A percentile compares a stretch with the other conserved stretches of the same genome.
Conservation (phyloP, 2,888 invertebrate species). For the Helicoverpa assulta region DNA sequence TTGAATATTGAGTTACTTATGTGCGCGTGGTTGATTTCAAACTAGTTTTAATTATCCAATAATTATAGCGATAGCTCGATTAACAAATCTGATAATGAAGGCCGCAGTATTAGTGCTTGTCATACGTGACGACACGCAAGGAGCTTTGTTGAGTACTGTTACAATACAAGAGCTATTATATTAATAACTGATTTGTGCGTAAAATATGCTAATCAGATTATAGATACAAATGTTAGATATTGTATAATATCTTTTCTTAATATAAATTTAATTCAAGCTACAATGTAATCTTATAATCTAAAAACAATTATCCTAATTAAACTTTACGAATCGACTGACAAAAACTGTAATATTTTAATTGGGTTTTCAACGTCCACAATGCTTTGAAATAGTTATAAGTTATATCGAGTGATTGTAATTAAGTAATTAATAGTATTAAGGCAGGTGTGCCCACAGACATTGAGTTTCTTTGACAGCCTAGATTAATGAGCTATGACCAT, state of each 20-base stretch:
- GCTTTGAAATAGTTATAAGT: slow-evolving; percentile 25
- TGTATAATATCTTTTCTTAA: slow-evolving; percentile 1
- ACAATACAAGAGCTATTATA: slow-evolving; percentile 13
- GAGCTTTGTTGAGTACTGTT: slow-evolving; percentile 33
- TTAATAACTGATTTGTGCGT: not conserved
- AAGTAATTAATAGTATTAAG: slow-evolving; percentile 50
- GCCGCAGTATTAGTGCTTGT: slow-evolving; percentile 44
- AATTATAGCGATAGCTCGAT: slow-evolving; percentile 75
- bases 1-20: slow-evolving; percentile 82
- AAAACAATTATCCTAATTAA: slow-evolving; percentile 35
- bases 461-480: slow-evolving; percentile 50
- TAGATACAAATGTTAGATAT: slow-evolving; percentile 2
- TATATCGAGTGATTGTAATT: slow-evolving; percentile 45
- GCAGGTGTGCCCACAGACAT: slow-evolving; percentile 51
- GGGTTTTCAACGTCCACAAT: slow-evolving; percentile 29
- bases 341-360: slow-evolving; percentile 39
- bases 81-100: slow-evolving; percentile 70
- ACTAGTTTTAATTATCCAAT: slow-evolving; percentile 79
- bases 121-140: slow-evolving; percentile 30
- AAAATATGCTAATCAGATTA: slow-evolving; percentile 6
- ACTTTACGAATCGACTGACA: slow-evolving; percentile 27
- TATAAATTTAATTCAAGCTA: slow-evolving; percentile 1
- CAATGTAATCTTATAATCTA: slow-evolving; percentile 26
- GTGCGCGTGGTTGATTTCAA: slow-evolving; percentile 78
- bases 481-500: slow-evolving; percentile 47